Evolutionary conservation across 2,113 vertebrate genomes (phyloP).

Genomic region (human): GRCh38 chr9:34232501-34233000

Average conservation of each 20-base stretch:
- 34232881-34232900: background rate
- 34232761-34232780: background rate
- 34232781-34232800: background rate
- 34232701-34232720: background rate
- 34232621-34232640: background rate
- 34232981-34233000: background rate
- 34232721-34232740: background rate
- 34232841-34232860: constrained; percentile 9
- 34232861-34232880: constrained; percentile 10
- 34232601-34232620: background rate
- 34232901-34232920: constrained; percentile 10
- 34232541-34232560: background rate
- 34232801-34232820: constrained; percentile 4
- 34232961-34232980: background rate
- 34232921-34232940: background rate
- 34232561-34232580: background rate
- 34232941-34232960: background rate
- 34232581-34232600: background rate
- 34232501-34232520: constrained; percentile 35
- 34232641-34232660: background rate
- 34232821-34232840: background rate
- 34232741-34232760: background rate
- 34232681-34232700: constrained; percentile 8
- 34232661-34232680: background rate
- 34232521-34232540: background rate